Base-by-base conservation (phyloP, 2,797 vertebrate species). In the Muraenolepis orangiensis region DNA sequence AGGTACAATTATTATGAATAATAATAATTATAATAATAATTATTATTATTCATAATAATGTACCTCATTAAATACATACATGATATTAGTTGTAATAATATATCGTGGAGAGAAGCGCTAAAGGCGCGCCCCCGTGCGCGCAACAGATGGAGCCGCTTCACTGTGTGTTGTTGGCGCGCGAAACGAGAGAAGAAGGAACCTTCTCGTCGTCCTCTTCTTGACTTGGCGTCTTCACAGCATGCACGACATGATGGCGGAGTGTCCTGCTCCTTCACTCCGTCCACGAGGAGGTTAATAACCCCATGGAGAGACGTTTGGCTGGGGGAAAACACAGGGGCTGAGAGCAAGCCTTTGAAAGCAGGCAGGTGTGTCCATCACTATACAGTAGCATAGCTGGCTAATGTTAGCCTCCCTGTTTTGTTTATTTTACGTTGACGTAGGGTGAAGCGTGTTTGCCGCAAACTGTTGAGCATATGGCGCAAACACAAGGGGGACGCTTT, bases 141-240 rank as follows among this genome's bases (percentile, higher is more conserved):
- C 79, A 40, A 72, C 73, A 79, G 82, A 42, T 79, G 82, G 71
- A 69, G 61, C 57, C 14, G 40, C 1, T 11, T 1, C 4, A 29
- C n/a, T 61, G 0, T 20, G n/a, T 30, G 26, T 13, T 29, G 64
- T 16, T 23, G 72, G 90, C 92, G 91, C 87, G n/a, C 87, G 91
- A 92, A 88, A 78, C 87, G 85, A 82, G 89, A 86, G 85, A 26
- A 71, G 78, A 32, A 36, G 70, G 31, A 16, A n/a, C 31, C 2
- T n/a, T 14, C 20, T n/a, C 51, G 23, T n/a, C 51, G 14, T 23
- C 23, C 20, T n/a, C 51, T n/a, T n/a, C n/a, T n/a, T n/a, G n/a
- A 57, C 20, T 57, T n/a, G 42, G 20, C 42, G 3, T 18, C 42
- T 18, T 18, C 42, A 20, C 18, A 57, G 23, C 51, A 57, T 57